Percentiles rank a stretch among this genome's conserved stretches.
phyloP scores from a whole-genome alignment of 1,140 invertebrate species.

The Steinernema khuongi region DNA sequence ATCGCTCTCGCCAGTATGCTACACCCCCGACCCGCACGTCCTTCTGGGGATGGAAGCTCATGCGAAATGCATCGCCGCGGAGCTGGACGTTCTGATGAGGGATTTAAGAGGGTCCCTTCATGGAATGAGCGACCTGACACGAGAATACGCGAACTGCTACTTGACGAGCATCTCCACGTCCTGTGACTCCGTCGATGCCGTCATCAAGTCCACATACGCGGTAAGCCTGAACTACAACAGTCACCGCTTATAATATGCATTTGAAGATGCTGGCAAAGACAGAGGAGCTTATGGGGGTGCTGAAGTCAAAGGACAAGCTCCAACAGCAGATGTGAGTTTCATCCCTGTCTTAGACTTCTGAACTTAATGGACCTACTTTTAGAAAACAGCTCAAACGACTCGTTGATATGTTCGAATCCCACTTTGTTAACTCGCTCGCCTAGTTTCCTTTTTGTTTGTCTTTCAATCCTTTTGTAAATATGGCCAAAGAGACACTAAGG shows the following conservation, averaged over 20 bases:
- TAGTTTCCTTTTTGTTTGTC: not conserved
- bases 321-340: slow-evolving; percentile 26
- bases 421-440: slow-evolving; percentile 27
- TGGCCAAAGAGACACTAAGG: not conserved
- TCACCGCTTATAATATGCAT: not conserved
- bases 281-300: slow-evolving; percentile 29
- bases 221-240: slow-evolving; percentile 12
- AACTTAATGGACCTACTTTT: not conserved
- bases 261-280: slow-evolving; percentile 39
- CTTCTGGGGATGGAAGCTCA: slow-evolving; percentile 20
- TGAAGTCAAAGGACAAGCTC: slow-evolving; percentile 23
- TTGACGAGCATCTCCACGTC: slow-evolving; percentile 29
- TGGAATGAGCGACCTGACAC: slow-evolving; percentile 33
- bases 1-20: not conserved
- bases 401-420: slow-evolving; percentile 33
- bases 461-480: not conserved
- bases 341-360: not conserved
- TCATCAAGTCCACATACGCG: slow-evolving; percentile 33
- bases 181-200: slow-evolving; percentile 31
- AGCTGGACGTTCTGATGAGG: slow-evolving; percentile 25
- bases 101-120: slow-evolving; percentile 34
- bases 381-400: slow-evolving; percentile 32
- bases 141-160: slow-evolving; percentile 35
- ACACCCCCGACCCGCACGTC: not conserved
- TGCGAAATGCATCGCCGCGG: slow-evolving; percentile 26